phyloP scores from a whole-genome alignment of 2,888 invertebrate genomes.

The Mylabris sibirica region DNA sequence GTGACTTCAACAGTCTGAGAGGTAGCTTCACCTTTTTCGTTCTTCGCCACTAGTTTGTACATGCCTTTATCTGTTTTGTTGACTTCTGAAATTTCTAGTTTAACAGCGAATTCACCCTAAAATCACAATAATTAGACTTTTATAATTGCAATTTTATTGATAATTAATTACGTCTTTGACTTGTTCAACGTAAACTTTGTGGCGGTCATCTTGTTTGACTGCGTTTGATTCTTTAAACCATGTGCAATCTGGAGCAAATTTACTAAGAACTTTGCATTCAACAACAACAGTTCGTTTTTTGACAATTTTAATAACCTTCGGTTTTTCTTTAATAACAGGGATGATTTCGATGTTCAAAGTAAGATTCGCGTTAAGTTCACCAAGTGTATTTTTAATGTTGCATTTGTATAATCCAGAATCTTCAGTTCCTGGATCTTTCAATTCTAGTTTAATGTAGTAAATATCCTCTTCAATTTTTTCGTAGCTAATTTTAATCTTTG shows the following conservation, averaged over 20 bases:
- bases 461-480: conserved; percentile 78
- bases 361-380: conserved; percentile 96
- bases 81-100: conserved; percentile 88
- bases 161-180: conserved; percentile 72
- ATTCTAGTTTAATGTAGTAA: conserved; percentile 86
- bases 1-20: conserved; percentile 88
- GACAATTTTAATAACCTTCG: conserved; percentile 88
- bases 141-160: neutral
- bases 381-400: conserved; percentile 94
- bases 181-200: conserved; percentile 79
- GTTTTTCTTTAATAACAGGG: conserved; percentile 92
- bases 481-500: conserved; percentile 80
- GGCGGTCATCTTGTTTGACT: conserved; percentile 79
- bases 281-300: conserved; percentile 93
- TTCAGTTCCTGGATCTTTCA: conserved; percentile 89
- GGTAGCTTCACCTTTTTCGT: conserved; percentile 91
- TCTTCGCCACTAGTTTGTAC: conserved; percentile 89
- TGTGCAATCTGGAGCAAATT: conserved; percentile 90
- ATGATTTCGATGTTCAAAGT: conserved; percentile 98
- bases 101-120: conserved; percentile 88
- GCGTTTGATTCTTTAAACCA: conserved; percentile 91
- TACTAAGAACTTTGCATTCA: conserved; percentile 92
- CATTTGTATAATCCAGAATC: conserved; percentile 99
- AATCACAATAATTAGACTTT: conserved; percentile 35
- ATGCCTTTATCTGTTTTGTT: conserved; percentile 83